phyloP scores from a whole-genome alignment of 2,113 vertebrate genomes.

The Hydropotes inermis region DNA sequence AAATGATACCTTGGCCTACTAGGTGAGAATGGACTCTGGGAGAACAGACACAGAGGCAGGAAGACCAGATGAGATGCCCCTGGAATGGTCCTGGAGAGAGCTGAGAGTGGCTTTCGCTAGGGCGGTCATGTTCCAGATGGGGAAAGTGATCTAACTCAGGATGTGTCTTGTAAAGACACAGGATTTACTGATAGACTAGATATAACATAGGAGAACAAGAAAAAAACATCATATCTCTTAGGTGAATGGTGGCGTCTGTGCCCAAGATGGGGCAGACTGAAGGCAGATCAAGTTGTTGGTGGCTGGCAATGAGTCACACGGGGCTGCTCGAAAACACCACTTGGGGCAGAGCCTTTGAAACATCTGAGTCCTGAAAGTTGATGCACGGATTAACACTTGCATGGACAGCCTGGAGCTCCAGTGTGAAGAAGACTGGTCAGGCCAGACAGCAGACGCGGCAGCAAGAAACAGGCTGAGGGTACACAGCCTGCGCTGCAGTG shows the following conservation, averaged over 20 bases:
- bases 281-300: accelerated
- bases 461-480: background rate
- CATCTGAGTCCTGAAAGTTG: background rate
- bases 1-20: background rate
- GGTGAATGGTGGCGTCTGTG: background rate
- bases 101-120: too few relatives aligned
- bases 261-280: background rate
- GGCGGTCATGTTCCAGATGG: background rate
- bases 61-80: background rate
- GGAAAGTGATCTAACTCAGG: background rate
- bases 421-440: background rate
- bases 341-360: background rate
- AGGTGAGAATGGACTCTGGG: background rate
- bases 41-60: background rate
- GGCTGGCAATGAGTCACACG: accelerated
- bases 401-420: background rate
- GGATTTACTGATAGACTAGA: background rate
- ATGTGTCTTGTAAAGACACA: background rate
- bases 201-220: background rate
- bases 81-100: background rate
- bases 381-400: background rate
- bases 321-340: background rate
- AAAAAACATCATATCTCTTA: background rate
- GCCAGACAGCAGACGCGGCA: accelerated
- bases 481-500: accelerated